Evolutionary conservation across 2,888 invertebrate genomes (phyloP).

Genomic region (Strigamia crassipes): DNA sequence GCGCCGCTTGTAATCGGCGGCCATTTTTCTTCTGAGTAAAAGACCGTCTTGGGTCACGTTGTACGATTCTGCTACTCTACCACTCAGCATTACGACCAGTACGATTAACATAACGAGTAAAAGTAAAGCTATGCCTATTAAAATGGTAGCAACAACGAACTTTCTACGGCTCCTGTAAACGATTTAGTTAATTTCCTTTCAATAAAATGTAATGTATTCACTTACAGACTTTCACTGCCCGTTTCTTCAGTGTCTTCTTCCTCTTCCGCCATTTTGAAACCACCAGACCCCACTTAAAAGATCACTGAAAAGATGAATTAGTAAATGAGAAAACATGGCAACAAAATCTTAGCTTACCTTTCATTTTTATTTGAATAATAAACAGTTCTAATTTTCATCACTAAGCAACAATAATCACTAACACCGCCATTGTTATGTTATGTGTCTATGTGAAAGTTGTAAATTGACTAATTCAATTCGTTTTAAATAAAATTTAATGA

Average conservation of each 20-base stretch:
- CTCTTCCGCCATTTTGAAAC: not conserved
- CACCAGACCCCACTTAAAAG: not conserved
- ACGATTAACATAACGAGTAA: not conserved
- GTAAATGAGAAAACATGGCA: not conserved
- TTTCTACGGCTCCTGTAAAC: not conserved
- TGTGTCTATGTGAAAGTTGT: not conserved
- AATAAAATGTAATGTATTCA: not conserved
- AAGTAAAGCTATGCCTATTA: not conserved
- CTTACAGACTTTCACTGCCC: not conserved
- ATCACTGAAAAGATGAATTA: not conserved
- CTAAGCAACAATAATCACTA: not conserved
- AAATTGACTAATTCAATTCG: not conserved
- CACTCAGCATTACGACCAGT: not conserved
- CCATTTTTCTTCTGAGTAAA: not conserved
- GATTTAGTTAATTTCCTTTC: not conserved
- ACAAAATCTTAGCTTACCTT: not conserved
- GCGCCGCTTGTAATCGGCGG: too few relatives aligned
- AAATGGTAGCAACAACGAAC: not conserved
- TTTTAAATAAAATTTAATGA: too few relatives aligned
- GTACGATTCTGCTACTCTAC: not conserved
- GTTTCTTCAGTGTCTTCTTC: not conserved
- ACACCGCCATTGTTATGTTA: not conserved
- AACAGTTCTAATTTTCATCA: not conserved
- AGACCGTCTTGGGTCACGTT: not conserved
- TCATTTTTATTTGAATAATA: not conserved